Evolutionary conservation across 2,888 invertebrate species (phyloP).

Genomic region (Elmis aenea): DNA sequence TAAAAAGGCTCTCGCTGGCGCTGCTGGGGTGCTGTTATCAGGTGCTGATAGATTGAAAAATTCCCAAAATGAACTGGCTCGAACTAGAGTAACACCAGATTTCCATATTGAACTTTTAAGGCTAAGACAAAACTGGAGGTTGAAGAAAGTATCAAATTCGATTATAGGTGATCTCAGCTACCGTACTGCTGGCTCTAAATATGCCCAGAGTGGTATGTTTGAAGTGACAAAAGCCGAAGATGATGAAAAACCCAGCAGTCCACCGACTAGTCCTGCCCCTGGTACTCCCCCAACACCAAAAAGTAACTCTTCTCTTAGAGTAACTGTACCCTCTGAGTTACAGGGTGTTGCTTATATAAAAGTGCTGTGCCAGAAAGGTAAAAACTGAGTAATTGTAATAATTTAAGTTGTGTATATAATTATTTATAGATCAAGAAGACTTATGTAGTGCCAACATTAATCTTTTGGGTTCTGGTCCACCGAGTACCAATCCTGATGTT

Average conservation of each 20-base stretch:
- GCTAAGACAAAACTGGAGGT: constrained; percentile 87
- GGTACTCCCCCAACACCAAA: constrained; percentile 53
- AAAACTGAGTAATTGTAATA: constrained; percentile 1
- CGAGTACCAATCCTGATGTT: constrained; percentile 66
- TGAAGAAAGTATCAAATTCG: constrained; percentile 93
- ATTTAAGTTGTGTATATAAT: neutral
- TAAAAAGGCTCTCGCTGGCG: constrained; percentile 86
- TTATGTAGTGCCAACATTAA: constrained; percentile 79
- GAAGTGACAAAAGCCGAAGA: constrained; percentile 94
- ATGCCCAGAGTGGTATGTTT: constrained; percentile 88
- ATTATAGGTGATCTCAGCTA: constrained; percentile 96
- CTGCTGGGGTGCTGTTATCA: constrained; percentile 75
- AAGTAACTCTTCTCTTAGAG: constrained; percentile 73
- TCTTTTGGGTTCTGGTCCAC: constrained; percentile 69
- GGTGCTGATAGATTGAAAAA: constrained; percentile 80
- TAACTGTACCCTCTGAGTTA: constrained; percentile 88
- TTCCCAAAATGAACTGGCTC: constrained; percentile 73
- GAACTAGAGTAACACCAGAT: constrained; percentile 75
- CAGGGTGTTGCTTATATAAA: constrained; percentile 96
- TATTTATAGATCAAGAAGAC: constrained; percentile 75
- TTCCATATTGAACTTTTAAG: constrained; percentile 89
- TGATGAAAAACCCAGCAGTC: constrained; percentile 51
- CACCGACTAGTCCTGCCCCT: constrained; percentile 48
- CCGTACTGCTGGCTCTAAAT: constrained; percentile 91
- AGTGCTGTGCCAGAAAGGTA: constrained; percentile 89